Conservation (phyloP, 2,888 invertebrate genomes). For the Melieria picta region DNA sequence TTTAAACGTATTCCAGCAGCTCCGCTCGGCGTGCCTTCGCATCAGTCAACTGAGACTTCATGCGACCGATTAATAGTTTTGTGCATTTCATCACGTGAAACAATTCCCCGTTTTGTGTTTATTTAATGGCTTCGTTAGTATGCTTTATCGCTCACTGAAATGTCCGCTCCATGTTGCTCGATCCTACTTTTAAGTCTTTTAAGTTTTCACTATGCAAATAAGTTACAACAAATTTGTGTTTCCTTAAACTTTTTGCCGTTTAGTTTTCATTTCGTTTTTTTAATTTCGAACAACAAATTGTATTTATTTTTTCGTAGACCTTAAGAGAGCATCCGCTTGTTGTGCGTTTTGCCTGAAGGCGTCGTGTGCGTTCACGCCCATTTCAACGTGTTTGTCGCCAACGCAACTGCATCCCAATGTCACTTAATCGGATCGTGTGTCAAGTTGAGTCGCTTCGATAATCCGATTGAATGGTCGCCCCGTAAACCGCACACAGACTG, state of each 20-base stretch:
- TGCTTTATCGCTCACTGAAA: no score
- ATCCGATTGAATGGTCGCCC: constrained; percentile 1
- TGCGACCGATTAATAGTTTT: no score
- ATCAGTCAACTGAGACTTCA: no score
- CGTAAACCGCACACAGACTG: no score
- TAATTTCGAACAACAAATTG: background rate
- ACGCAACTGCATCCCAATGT: constrained; percentile 27
- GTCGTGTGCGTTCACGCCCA: constrained; percentile 35
- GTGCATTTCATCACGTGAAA: no score
- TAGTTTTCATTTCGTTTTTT: constrained; percentile 8
- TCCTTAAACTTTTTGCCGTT: background rate
- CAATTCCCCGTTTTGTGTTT: no score
- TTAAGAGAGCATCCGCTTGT: constrained; percentile 54
- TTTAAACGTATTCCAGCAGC: no score
- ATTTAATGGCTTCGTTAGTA: no score
- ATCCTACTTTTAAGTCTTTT: no score
- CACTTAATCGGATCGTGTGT: constrained; percentile 18
- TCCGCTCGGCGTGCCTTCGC: no score
- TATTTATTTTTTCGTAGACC: constrained; percentile 58
- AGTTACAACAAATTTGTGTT: background rate
- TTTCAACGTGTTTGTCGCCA: constrained; percentile 40
- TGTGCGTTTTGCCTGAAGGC: constrained; percentile 50
- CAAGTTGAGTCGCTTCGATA: background rate
- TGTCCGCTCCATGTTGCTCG: no score
- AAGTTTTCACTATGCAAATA: background rate